Percentiles rank a stretch among this genome's conserved stretches.
phyloP scores from a whole-genome alignment of 2,888 invertebrate genomes.

The Coleophora flavipennella region DNA sequence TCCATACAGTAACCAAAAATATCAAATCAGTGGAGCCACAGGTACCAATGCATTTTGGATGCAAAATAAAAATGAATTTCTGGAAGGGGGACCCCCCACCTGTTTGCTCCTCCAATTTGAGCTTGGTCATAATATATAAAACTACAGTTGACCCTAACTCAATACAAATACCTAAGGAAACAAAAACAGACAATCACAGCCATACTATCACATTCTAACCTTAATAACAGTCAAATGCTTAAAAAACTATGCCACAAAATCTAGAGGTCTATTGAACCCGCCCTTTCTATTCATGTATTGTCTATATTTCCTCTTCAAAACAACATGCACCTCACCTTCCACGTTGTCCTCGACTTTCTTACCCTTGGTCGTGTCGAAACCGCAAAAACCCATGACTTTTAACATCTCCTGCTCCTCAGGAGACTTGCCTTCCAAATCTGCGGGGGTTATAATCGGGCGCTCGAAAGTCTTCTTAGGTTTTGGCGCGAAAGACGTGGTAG shows the following conservation, averaged over 20 bases:
- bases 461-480: conserved; percentile 64
- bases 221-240: conserved; percentile 7
- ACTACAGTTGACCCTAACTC: not conserved
- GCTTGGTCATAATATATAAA: not conserved
- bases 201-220: not conserved
- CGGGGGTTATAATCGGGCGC: conserved; percentile 81
- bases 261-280: conserved; percentile 97
- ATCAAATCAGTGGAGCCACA: too few relatives aligned
- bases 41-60: too few relatives aligned
- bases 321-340: conserved; percentile 94
- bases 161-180: too few relatives aligned
- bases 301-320: conserved; percentile 95
- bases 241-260: conserved; percentile 86
- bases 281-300: conserved; percentile 99
- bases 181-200: not conserved
- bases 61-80: too few relatives aligned
- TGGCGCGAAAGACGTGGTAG: conserved; percentile 49
- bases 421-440: conserved; percentile 91
- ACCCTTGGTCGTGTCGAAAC: conserved; percentile 96
- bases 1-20: too few relatives aligned
- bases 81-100: too few relatives aligned
- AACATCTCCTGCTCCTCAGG: conserved; percentile 96
- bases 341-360: conserved; percentile 96
- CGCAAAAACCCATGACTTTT: conserved; percentile 96
- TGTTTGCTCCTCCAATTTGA: not conserved